Base-by-base conservation (phyloP, 2,888 invertebrate genomes). In the Erpobdella octoculata region DNA sequence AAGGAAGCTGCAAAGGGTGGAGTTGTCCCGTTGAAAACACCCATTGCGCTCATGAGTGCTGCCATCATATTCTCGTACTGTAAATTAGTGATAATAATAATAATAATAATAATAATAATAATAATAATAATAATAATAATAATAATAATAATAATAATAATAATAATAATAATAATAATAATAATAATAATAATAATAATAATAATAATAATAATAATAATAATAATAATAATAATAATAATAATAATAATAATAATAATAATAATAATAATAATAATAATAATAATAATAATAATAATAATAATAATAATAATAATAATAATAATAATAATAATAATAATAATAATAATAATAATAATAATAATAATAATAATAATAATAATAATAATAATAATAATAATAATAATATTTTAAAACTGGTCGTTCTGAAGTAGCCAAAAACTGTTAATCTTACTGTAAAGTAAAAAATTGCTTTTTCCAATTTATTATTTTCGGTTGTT, bases 271-370 rank as follows among this genome's bases (percentile, higher is more conserved):
- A 41, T 41, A 41, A 41, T 41, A 48, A 6, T 48, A 48, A 48
- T 48, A 48, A 48, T 25, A 48, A 48, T 48, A 9, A 48, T 48
- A 6, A 48, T 48, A 48, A 48, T 48, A 48, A 48, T 48, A 48
- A 9, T 48, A 48, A 48, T 48, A 48, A 48, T 48, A 48, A 48
- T 48, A 6, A 48, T 48, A 6, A 48, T 48, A 48, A 48, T 48
- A 48, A 48, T 48, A 48, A 48, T 48, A 48, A 48, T 48, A 48
- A 48, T 48, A 48, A 48, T 48, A 48, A 48, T 48, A 48, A 48
- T 48, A 48, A 6, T 48, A 48, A 48, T 48, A 48, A 48, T 9
- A 48, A 48, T 48, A 48, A 48, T 9, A 48, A 6, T 48, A 9
- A 48, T 48, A 6, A 48, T 48, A 48, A 6, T 48, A 48, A 41